These are phyloP conservation scores for Aleiodes sp. DNA, from an alignment of 1,140 invertebrate genomes.

Conservation along the genomic window DNA sequence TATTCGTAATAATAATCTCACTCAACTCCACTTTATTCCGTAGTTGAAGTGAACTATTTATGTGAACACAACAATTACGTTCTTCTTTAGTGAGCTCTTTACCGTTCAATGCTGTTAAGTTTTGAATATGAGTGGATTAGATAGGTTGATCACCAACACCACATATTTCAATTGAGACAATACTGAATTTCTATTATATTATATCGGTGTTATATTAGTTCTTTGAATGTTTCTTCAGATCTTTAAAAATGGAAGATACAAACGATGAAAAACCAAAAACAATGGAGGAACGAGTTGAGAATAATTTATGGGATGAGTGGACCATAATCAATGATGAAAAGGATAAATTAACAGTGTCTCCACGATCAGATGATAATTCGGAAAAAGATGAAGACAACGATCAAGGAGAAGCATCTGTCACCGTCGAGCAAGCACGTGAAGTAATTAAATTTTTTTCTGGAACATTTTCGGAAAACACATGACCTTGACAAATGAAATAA, in stretches of 20 bases:
- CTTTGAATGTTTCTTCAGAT: neutral
- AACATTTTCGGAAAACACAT: neutral
- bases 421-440: neutral
- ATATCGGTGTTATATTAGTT: neutral
- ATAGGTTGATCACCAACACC: too few relatives aligned
- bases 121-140: neutral
- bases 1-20: neutral
- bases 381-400: neutral
- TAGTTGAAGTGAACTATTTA: neutral
- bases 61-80: neutral
- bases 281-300: neutral
- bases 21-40: neutral
- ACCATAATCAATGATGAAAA: slow-evolving; percentile 24
- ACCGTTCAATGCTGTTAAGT: neutral
- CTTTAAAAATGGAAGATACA: neutral
- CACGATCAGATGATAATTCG: neutral
- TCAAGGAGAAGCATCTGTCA: neutral
- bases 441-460: neutral
- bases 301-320: slow-evolving; percentile 25
- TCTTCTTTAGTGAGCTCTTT: neutral
- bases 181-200: too few relatives aligned
- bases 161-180: too few relatives aligned
- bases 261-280: neutral
- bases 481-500: neutral
- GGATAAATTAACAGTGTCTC: neutral